These are phyloP conservation scores for Proteles cristata DNA, from an alignment of 2,113 vertebrate genomes.

Conservation along the genomic window DNA sequence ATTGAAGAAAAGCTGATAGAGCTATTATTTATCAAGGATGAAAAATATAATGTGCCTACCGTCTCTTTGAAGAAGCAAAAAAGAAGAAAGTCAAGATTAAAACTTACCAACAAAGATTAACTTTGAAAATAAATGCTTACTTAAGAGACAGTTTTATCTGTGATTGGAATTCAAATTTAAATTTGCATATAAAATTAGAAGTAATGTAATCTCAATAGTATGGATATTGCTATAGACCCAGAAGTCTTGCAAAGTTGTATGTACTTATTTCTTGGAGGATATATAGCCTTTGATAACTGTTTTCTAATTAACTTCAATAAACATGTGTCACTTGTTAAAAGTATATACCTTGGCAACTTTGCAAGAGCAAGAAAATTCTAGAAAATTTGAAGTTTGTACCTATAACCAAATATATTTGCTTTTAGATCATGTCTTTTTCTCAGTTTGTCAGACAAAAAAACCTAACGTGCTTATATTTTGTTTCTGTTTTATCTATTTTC, in stretches of 20 bases:
- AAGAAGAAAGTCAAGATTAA: not conserved
- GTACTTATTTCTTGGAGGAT: not conserved
- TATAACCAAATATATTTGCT: not conserved
- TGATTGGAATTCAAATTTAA: conserved; percentile 23
- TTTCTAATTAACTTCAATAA: not conserved
- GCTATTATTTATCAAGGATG: not conserved
- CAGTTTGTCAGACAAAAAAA: not conserved
- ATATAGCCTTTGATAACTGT: not conserved
- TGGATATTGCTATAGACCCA: not conserved
- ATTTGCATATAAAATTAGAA: not conserved
- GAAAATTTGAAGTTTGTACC: not conserved
- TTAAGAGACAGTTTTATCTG: conserved; percentile 38
- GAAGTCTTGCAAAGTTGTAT: not conserved
- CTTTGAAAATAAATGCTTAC: conserved; percentile 25
- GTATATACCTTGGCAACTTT: not conserved
- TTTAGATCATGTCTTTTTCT: not conserved
- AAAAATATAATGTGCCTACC: not conserved
- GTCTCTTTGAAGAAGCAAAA: not conserved
- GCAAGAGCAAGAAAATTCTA: not conserved
- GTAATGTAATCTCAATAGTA: not conserved
- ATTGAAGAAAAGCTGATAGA: not conserved
- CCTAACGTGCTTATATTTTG: not conserved
- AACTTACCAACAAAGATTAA: not conserved
- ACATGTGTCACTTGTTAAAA: not conserved
- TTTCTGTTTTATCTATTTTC: not conserved